Evolutionary conservation across 2,888 invertebrate genomes (phyloP).

Genomic region (Dasysyrphus tricinctus): DNA sequence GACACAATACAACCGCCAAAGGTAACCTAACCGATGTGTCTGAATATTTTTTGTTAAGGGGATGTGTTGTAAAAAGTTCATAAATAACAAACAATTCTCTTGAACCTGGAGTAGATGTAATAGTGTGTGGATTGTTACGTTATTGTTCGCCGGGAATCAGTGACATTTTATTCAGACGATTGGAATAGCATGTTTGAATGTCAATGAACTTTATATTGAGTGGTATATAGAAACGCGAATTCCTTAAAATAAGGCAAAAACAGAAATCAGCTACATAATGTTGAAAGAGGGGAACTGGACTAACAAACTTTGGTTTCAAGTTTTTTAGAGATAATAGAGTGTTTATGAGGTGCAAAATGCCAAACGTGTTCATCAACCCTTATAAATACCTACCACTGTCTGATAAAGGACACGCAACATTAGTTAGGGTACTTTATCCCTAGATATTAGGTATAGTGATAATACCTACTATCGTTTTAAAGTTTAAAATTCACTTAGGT

Average conservation of each 20-base stretch:
- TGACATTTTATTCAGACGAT: conserved; percentile 57
- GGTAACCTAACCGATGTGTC: conserved; percentile 27
- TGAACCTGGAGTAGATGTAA: conserved; percentile 12
- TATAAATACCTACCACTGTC: too few species aligned
- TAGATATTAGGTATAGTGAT: too few species aligned
- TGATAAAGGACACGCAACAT: too few species aligned
- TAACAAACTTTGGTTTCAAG: too few species aligned
- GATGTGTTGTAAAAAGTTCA: conserved; percentile 66
- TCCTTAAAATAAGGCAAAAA: not conserved
- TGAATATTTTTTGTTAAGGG: conserved; percentile 35
- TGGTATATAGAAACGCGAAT: not conserved
- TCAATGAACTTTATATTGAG: conserved; percentile 33
- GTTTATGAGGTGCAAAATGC: too few species aligned
- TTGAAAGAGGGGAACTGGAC: too few species aligned
- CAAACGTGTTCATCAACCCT: too few species aligned
- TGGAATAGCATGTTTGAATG: conserved; percentile 36
- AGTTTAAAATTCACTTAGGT: too few species aligned
- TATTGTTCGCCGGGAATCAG: conserved; percentile 60
- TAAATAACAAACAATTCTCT: conserved; percentile 59
- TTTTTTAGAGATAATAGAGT: too few species aligned
- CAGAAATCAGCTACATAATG: too few species aligned
- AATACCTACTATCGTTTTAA: too few species aligned
- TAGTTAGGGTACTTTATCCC: too few species aligned
- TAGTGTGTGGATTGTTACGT: conserved; percentile 44
- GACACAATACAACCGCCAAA: conserved; percentile 39